Conservation (phyloP, 2,888 invertebrate genomes). For the Elmis aenea region DNA sequence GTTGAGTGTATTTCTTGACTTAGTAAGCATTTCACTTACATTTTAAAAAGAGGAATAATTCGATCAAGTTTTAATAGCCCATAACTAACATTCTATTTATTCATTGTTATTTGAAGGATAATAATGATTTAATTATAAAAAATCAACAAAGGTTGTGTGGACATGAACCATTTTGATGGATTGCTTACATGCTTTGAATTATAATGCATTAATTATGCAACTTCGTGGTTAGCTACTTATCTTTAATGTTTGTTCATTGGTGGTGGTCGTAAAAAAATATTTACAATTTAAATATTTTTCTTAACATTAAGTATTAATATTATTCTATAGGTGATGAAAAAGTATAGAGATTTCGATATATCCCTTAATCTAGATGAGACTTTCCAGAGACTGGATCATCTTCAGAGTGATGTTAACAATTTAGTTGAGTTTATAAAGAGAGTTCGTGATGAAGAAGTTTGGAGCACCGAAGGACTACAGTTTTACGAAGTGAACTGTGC, state of each 20-base stretch:
- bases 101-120: too few species aligned
- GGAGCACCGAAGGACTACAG: constrained; percentile 43
- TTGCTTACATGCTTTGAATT: too few species aligned
- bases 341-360: constrained; percentile 37
- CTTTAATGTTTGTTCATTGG: background rate
- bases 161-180: too few species aligned
- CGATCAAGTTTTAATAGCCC: too few species aligned
- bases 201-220: too few species aligned
- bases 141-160: too few species aligned
- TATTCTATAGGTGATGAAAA: constrained; percentile 38
- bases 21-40: too few species aligned
- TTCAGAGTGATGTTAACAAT: constrained; percentile 43
- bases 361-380: constrained; percentile 35
- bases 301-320: background rate
- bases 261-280: background rate
- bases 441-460: constrained; percentile 40
- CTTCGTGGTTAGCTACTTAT: background rate
- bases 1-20: too few species aligned
- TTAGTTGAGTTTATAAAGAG: constrained; percentile 48
- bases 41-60: too few species aligned
- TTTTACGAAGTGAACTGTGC: constrained; percentile 46
- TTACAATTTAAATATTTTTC: background rate
- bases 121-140: too few species aligned
- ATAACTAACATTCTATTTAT: too few species aligned
- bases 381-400: constrained; percentile 37